These are phyloP conservation scores for Thunnus maccoyii DNA, from an alignment of 2,113 vertebrate species.

Conservation along the genomic window DNA sequence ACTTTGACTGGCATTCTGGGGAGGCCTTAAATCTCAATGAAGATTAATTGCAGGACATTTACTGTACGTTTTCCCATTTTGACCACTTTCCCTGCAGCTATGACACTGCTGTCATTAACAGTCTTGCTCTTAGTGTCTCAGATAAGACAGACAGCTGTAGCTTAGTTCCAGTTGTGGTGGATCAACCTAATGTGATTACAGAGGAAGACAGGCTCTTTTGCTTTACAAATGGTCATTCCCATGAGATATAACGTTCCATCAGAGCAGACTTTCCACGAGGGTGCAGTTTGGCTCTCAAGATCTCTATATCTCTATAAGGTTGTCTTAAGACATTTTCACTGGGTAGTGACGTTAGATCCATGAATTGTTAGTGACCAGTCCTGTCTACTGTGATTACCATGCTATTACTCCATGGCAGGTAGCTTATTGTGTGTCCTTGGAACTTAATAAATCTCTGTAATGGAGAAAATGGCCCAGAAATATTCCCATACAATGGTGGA, in stretches of 20 bases:
- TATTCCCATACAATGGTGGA: conserved; percentile 13
- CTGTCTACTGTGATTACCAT: not conserved
- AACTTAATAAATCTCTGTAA: conserved; percentile 58
- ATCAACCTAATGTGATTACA: conserved; percentile 18
- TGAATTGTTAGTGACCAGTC: not conserved
- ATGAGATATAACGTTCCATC: not conserved
- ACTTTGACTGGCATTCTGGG: too few relatives aligned
- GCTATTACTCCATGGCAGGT: not conserved
- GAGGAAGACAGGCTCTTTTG: not conserved
- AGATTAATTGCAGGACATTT: too few relatives aligned
- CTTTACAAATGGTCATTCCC: not conserved
- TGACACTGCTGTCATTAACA: conserved; percentile 5
- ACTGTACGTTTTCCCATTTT: too few relatives aligned
- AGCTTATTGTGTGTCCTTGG: conserved; percentile 28
- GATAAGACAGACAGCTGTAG: conserved; percentile 22
- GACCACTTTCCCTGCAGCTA: conserved; percentile 4
- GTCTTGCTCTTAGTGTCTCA: not conserved
- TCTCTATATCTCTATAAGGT: not conserved
- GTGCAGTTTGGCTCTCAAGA: not conserved
- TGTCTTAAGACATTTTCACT: conserved; percentile 7
- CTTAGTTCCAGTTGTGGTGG: conserved; percentile 29
- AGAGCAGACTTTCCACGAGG: not conserved
- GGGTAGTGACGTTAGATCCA: not conserved
- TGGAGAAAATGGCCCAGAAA: conserved; percentile 15
- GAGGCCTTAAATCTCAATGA: too few relatives aligned